Base-by-base conservation (phyloP, 2,113 vertebrate species). In the Plecturocebus donacophilus region DNA sequence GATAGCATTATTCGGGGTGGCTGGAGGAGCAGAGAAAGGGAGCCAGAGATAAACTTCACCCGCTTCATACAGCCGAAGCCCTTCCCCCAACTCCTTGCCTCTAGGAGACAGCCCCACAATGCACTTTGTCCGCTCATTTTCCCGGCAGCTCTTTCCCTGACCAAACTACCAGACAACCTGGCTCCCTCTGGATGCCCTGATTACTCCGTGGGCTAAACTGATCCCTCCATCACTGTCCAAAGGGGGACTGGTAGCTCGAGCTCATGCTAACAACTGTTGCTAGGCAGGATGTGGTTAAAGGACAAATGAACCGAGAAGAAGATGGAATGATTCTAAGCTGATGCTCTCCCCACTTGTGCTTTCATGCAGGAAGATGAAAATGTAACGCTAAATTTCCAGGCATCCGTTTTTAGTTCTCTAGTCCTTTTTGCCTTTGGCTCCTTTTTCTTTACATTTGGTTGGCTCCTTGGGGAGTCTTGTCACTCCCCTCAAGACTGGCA, bases 401-500 rank as follows among this genome's bases (percentile, higher is more conserved):
- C 54, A 91, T 56, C 52, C 76, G 58, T n/a, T 96, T 95, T 93
- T 49, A 58, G 23, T 85, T 91, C 86, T 85, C 64, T 47, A 75
- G 58, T 52, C 47, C 21, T 97, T 90, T 77, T 87, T 83, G 90
- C 49, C 49, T 84, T 95, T 97, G 94, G 89, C 94, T 97, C 54
- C 70, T 83, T 95, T 95, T 91, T 83, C 75, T 92, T 97, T 96
- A 96, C 87, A 96, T 96, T 96, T 97, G 95, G 94, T 96, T 95
- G 68, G 49, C 75, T 97, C 96, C 95, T 97, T 95, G 80, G 96
- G 94, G 90, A 97, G 87, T 87, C 96, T 97, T 97, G 97, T 97
- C 87, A 90, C 49, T 95, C 70, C 66, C 75, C 90, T 95, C 6
- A 8, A 40, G 95, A 96, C 83, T 97, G 94, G 94, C 61, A 96